Evolutionary conservation across 2,113 vertebrate genomes (phyloP), one percentile per base, ranked within the genome.

Genomic region (Cinclus cinclus): DNA sequence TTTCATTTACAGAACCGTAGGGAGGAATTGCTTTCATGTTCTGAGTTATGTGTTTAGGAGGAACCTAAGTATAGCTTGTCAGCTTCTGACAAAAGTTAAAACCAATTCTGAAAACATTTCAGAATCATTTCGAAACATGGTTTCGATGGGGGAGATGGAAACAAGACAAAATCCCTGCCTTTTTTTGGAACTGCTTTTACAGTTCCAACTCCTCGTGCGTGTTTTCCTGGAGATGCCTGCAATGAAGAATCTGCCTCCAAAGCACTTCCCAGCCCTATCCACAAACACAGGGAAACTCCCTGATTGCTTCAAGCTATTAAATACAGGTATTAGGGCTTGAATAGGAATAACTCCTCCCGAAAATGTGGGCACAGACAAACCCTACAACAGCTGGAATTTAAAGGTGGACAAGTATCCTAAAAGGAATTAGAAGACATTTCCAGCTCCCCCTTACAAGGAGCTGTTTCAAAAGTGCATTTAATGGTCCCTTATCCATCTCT

Each of bases 31-130:
- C 77, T 94, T 86, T 60, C 70, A 56, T 83, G 92, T 73, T 77
- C 68, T 8, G 46, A 60, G 70, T 60, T 94, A 33, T 8, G 37
- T 50, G 37, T 46, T 94, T 83, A 92, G 83, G 80, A 80, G 59
- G 63, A 90, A 93, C 46, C 88, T 10, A 80, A 91, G 63, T 88
- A 86, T 49, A 79, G 50, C 58, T 64, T 94, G 92, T 90, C 90
- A 88, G 79, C 76, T 67, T 23, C 11, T 20, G 47, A 77, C 68
- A 55, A 59, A 94, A 93, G 92, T 77, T 70, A 56, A 47, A 82
- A 93, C 55, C 79, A 24, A 85, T 88, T 88, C 25, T 49, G 7
- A 58, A 73, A 96, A 28, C 90, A 42, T 49, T 79, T 79, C 39
- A 5, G 92, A 58, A 76, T 41, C 31, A 9, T 65, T 95, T 83